These are phyloP conservation scores for Oligia fasciuncula DNA, from an alignment of 2,888 invertebrate species.

Conservation along the genomic window DNA sequence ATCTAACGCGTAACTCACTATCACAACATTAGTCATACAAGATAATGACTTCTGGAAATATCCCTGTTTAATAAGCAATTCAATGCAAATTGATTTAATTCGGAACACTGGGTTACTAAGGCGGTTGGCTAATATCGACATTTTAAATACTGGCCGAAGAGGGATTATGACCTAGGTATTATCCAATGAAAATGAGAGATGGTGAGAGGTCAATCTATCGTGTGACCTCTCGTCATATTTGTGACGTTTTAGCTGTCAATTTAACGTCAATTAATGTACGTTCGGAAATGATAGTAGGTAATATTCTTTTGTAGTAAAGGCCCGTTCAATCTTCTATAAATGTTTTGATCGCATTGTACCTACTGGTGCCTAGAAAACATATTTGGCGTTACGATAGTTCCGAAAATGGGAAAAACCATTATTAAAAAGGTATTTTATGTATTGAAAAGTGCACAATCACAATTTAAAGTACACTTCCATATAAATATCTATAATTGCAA, in stretches of 20 bases:
- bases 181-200: background rate
- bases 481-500: slow-evolving; percentile 61
- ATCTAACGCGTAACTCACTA: slow-evolving; percentile 44
- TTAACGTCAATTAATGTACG: background rate
- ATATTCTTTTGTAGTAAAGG: slow-evolving; percentile 23
- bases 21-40: slow-evolving; percentile 53
- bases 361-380: background rate
- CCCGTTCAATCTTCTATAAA: slow-evolving; percentile 21
- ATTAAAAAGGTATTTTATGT: background rate
- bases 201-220: background rate
- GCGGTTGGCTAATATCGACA: slow-evolving; percentile 39
- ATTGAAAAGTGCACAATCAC: background rate
- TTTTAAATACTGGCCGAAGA: slow-evolving; percentile 3
- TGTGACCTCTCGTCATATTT: background rate
- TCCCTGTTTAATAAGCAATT: slow-evolving; percentile 55
- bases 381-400: too few species aligned
- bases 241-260: slow-evolving; percentile 13
- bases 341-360: slow-evolving; percentile 16
- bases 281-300: slow-evolving; percentile 21
- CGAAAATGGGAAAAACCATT: background rate
- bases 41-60: slow-evolving; percentile 57
- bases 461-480: slow-evolving; percentile 25
- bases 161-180: background rate
- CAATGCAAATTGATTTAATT: slow-evolving; percentile 64
- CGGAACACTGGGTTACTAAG: slow-evolving; percentile 57